Evolutionary conservation across 1,140 invertebrate genomes (phyloP).

Genomic region (Habropoda laboriosa): DNA sequence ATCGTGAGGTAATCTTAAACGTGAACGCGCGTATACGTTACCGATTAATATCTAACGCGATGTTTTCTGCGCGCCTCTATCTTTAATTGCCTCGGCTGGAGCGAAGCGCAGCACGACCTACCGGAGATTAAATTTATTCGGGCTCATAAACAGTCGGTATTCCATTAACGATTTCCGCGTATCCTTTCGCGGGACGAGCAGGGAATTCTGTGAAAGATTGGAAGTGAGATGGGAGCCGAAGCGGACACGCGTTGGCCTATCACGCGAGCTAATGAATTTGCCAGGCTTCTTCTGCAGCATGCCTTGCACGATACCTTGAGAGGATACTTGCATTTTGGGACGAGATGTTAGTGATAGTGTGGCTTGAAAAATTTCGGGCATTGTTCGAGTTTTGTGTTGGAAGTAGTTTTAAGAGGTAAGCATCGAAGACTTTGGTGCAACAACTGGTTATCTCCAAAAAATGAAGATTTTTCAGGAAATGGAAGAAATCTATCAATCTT

Average conservation of each 20-base stretch:
- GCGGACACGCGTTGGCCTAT: not conserved
- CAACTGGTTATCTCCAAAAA: no score
- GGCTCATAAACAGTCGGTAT: constrained; percentile 20
- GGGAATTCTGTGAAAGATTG: not conserved
- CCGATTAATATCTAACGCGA: constrained; percentile 60
- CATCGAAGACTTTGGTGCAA: no score
- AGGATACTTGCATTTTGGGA: no score
- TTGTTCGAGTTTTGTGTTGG: no score
- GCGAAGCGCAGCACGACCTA: not conserved
- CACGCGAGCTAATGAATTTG: constrained; percentile 15
- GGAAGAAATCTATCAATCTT: no score
- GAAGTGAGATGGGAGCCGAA: not conserved
- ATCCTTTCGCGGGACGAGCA: not conserved
- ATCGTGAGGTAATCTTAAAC: constrained; percentile 15
- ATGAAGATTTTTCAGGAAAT: no score
- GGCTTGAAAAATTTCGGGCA: no score
- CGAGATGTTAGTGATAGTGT: no score
- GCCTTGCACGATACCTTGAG: no score
- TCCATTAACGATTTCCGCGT: constrained; percentile 31
- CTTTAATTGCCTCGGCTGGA: constrained; percentile 31
- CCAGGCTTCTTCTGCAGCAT: no score
- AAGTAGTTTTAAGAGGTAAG: no score
- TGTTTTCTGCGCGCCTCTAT: constrained; percentile 26
- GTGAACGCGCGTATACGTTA: not conserved
- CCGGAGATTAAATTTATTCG: constrained; percentile 23